Evolutionary conservation across 2,797 vertebrate species (phyloP), one percentile per base, ranked within the genome.

Genomic region (Cirrhinus mrigala): DNA sequence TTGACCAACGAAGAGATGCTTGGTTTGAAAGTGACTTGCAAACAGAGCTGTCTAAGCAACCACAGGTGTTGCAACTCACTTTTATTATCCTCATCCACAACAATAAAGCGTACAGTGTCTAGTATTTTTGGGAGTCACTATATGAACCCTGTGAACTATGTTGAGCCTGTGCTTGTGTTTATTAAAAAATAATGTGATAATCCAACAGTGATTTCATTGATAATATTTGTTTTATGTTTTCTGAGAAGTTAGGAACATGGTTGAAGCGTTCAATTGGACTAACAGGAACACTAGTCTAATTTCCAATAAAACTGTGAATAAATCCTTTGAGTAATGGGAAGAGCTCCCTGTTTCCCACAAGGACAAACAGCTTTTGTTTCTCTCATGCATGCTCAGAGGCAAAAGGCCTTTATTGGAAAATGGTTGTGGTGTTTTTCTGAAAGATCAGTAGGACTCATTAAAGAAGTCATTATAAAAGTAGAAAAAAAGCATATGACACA

Each of bases 281-380:
- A 24, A 58, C 66, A 82, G 50, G 70, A 66, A 86, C 74, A 66
- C 40, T 58, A 78, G n/a, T 83, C 66, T 69, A 66, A 83, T 87
- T 89, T 79, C 75, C 83, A 74, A 85, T 88, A 83, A 81, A 89
- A 87, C 64, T 48, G 54, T 88, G 85, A 84, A 89, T 90, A 52
- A 86, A 87, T 84, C 81, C 73, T 84, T 81, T 88, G 78, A 88
- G 79, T 85, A 88, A 91, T 84, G 82, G 87, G 79, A 85, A 85
- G 85, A 83, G 84, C 76, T 86, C 87, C 83, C 52, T 91, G 88
- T 88, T 79, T 90, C 92, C 91, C 91, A 92, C 90, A 93, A 93
- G 92, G 91, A 95, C 94, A 95, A 95, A 94, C 92, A 94, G 92
- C 93, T 92, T 94, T 95, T 95, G 94, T 95, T 94, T 94, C 91